phyloP scores from a whole-genome alignment of 2,113 vertebrate species.

The Mormyrus iriodes region DNA sequence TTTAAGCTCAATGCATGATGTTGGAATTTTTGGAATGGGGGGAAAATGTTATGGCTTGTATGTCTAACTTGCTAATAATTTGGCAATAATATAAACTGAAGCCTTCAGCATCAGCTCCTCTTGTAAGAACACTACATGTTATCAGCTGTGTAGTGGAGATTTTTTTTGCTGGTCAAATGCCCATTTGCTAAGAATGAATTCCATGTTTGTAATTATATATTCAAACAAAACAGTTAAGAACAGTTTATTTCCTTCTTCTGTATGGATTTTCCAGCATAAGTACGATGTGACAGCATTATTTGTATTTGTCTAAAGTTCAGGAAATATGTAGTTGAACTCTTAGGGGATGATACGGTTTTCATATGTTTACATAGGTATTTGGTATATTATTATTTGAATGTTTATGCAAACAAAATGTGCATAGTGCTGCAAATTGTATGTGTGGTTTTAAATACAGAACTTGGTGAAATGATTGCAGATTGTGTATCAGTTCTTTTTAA shows the following conservation, averaged over 20 bases:
- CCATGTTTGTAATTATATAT: too few relatives aligned
- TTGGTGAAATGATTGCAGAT: neutral
- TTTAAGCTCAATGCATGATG: too few relatives aligned
- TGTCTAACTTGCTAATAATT: too few relatives aligned
- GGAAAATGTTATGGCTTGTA: too few relatives aligned
- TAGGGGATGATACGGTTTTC: neutral
- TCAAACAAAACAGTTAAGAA: neutral
- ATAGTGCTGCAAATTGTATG: neutral
- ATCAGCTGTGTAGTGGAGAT: too few relatives aligned
- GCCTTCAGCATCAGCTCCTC: too few relatives aligned
- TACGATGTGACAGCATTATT: neutral
- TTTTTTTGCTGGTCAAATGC: too few relatives aligned
- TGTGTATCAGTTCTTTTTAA: neutral
- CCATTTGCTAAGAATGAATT: too few relatives aligned
- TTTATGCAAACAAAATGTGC: neutral
- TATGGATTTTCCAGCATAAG: neutral
- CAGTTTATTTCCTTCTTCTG: neutral
- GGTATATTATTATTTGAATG: neutral
- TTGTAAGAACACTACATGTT: too few relatives aligned
- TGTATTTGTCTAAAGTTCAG: neutral
- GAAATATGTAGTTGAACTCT: neutral
- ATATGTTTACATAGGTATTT: neutral
- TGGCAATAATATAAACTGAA: too few relatives aligned
- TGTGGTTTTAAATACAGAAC: neutral
- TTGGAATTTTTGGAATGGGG: too few relatives aligned